Base-by-base conservation (phyloP, 2,888 invertebrate species). In the Amphipoea lucens region DNA sequence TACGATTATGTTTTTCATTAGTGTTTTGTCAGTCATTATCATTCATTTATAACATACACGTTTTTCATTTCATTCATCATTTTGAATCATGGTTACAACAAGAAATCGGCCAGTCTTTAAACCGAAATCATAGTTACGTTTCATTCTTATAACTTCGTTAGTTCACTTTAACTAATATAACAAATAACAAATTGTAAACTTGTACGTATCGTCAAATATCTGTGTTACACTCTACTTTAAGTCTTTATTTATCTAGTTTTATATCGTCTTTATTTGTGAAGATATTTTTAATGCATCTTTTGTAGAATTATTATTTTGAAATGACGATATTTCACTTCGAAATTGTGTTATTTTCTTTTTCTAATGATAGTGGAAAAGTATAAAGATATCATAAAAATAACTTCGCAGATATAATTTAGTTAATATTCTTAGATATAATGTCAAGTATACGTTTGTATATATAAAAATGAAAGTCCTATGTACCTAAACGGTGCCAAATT, bases 401-500 rank as follows among this genome's bases (percentile, higher is more conserved):
- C 74, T 83, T 79, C 78, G 78, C 81, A 75, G 63, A 76, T 76
- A 67, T 45, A 60, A 23, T 69, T 79, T 87, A 82, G 78, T 54
- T 83, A 60, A 70, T 79, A 83, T 79, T 84, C 57, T 40, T 87
- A 85, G 78, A 79, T 81, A 20, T 82, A 83, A 78, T 82, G 81
- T 76, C 88, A 88, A 86, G 83, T 90, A 89, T 92, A 92, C 86
- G 86, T 91, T 90, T 95, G 94, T 94, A 93, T 87, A 94, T 93
- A 93, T 91, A 88, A 6, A 76, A 91, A 86, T 79, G 79, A 88
- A 93, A 94, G 95, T 95, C 95, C 94, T 90, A 93, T 94, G 96
- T 96, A 96, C 96, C 96, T 96, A 95, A 94, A 87, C 91, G 96
- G 96, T 95, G 96, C 96, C 96, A 96, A 96, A 92, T 92, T 90